Conservation (phyloP, 2,888 invertebrate species). For the Apamea monoglypha region DNA sequence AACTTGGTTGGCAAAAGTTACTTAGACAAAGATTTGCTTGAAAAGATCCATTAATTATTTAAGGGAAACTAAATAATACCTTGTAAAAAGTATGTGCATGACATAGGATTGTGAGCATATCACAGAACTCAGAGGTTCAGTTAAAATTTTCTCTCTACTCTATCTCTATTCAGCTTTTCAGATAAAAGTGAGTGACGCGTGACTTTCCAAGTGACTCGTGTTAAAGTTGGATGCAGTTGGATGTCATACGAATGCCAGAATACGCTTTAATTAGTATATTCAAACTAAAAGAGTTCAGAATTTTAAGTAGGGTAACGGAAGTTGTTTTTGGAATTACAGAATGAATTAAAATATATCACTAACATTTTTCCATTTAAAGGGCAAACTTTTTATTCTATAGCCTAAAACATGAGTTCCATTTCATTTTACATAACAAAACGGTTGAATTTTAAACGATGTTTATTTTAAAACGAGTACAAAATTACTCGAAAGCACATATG, state of each 20-base stretch:
- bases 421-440: conserved; percentile 18
- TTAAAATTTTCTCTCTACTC: neutral
- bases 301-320: neutral
- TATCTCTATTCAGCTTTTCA: neutral
- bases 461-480: conserved; percentile 9
- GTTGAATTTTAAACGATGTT: neutral
- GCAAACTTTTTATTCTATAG: conserved; percentile 3
- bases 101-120: neutral
- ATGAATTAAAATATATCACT: neutral
- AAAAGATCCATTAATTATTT: no score
- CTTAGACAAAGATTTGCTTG: no score
- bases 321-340: neutral
- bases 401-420: neutral
- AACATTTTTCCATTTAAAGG: conserved; percentile 6
- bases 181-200: conserved; percentile 4
- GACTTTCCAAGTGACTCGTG: neutral
- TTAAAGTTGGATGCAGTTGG: conserved; percentile 2
- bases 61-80: neutral
- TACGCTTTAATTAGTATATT: neutral
- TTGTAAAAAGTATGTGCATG: neutral
- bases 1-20: no score
- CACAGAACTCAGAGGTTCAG: neutral
- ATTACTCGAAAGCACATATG: neutral
- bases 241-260: neutral
- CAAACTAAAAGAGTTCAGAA: neutral